These are phyloP conservation scores for Oreochromis aureus DNA, from an alignment of 2,113 vertebrate species.

Conservation along the genomic window DNA sequence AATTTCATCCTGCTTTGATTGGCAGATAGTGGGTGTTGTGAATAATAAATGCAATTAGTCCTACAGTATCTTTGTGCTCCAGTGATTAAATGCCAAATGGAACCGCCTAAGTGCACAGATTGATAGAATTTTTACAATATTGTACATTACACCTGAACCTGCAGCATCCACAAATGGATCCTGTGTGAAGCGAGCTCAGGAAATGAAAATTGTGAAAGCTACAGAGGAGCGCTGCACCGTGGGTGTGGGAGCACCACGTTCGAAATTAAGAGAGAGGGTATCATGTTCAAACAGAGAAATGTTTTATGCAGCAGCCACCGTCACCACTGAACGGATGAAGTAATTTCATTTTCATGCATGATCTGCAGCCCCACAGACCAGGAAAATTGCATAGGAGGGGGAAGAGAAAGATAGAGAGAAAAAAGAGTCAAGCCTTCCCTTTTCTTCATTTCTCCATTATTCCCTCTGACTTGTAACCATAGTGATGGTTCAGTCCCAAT, in stretches of 20 bases:
- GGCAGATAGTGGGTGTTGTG: slow-evolving; percentile 9
- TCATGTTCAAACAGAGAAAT: slow-evolving; percentile 70
- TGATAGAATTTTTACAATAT: neutral
- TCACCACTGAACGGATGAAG: slow-evolving; percentile 65
- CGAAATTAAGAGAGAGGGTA: slow-evolving; percentile 66
- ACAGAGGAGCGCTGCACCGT: slow-evolving; percentile 11
- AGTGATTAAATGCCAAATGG: neutral
- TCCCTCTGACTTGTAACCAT: slow-evolving; percentile 52
- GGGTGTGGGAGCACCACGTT: slow-evolving; percentile 44
- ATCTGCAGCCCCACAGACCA: slow-evolving; percentile 63
- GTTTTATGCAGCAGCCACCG: slow-evolving; percentile 71
- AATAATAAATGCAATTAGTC: slow-evolving; percentile 28
- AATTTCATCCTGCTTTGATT: slow-evolving; percentile 34
- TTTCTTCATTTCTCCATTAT: slow-evolving; percentile 59
- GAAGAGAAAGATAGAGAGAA: slow-evolving; percentile 29
- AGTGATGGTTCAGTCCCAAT: slow-evolving; percentile 32
- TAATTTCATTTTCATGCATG: slow-evolving; percentile 77
- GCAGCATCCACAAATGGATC: slow-evolving; percentile 3
- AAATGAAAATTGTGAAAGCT: slow-evolving; percentile 35
- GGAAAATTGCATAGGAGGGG: slow-evolving; percentile 59
- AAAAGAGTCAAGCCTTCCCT: slow-evolving; percentile 19
- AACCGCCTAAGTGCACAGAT: neutral
- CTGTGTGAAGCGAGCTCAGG: slow-evolving; percentile 3
- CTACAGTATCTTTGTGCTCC: neutral
- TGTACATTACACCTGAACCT: neutral